A percentile compares a stretch with the other conserved stretches of the same genome.
These are phyloP conservation scores for Sanderia malayensis DNA, from an alignment of 30 jellyfish, hydroid and myxozoan species.

Conservation along the genomic window DNA sequence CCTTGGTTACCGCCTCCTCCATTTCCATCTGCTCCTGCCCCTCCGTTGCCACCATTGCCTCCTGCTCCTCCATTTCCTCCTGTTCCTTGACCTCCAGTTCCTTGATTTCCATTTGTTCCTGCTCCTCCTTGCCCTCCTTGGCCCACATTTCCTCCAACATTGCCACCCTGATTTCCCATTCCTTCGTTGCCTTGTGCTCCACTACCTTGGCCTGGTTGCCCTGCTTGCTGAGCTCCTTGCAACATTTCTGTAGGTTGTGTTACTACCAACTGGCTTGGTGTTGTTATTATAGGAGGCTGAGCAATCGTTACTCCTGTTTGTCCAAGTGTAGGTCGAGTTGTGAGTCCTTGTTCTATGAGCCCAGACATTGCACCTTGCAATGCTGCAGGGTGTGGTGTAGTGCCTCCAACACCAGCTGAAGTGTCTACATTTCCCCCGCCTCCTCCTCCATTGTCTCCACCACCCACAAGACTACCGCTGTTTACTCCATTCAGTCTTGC, in stretches of 20 bases:
- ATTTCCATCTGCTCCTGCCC: conserved; percentile 3
- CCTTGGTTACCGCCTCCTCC: conserved; percentile 21
- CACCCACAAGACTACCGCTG: conserved; percentile 1
- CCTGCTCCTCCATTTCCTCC: not conserved
- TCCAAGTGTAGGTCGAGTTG: conserved; percentile 5
- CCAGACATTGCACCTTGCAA: conserved; percentile 1
- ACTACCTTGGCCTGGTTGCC: not conserved
- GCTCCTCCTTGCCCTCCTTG: not conserved
- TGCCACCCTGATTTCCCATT: not conserved
- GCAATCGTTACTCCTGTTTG: not conserved
- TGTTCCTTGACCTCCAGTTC: not conserved
- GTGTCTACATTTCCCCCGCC: not conserved
- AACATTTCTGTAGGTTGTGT: not conserved
- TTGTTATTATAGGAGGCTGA: not conserved
- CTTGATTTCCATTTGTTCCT: conserved; percentile 9
- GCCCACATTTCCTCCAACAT: not conserved
- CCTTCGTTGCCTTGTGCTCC: not conserved
- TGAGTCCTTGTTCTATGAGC: not conserved
- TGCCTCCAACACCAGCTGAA: conserved; percentile 4
- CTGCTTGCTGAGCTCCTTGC: conserved; percentile 3
- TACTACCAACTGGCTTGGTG: conserved; percentile 3
- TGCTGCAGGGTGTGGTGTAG: conserved; percentile 4
- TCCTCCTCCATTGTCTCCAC: conserved; percentile 3
- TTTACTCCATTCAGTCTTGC: no score
- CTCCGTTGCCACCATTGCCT: conserved; percentile 44